Evolutionary conservation across 1,140 invertebrate species (phyloP).

Genomic region (Hydropsyche tenuis): DNA sequence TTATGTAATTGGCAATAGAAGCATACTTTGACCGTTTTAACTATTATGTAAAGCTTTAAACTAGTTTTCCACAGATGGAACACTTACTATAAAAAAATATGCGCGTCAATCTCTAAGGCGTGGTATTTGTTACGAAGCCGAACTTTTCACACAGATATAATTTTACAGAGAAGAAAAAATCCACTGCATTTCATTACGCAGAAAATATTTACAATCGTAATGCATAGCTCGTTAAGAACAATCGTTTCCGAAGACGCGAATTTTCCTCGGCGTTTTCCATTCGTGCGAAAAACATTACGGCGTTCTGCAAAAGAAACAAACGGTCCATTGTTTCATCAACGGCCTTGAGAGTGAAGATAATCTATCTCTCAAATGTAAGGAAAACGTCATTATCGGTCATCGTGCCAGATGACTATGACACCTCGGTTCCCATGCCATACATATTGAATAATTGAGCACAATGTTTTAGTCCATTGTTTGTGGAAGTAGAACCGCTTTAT

Average conservation of each 20-base stretch:
- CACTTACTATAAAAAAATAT: neutral
- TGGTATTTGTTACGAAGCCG: no score
- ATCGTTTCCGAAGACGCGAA: neutral
- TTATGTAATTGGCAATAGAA: constrained; percentile 2
- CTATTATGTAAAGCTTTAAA: constrained; percentile 35
- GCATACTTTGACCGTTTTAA: constrained; percentile 27
- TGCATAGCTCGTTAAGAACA: no score
- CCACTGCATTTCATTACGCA: no score
- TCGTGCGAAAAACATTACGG: neutral
- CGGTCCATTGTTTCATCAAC: neutral
- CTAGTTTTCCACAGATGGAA: constrained; percentile 30
- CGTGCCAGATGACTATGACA: neutral
- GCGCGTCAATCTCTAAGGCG: constrained; percentile 1
- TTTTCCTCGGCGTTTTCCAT: neutral
- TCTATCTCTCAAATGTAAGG: neutral
- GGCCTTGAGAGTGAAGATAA: constrained; percentile 16
- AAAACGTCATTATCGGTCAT: constrained; percentile 8
- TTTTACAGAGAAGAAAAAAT: no score
- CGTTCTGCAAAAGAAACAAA: neutral
- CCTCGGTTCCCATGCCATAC: neutral
- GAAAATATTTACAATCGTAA: no score
- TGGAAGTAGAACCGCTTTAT: no score
- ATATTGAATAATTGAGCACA: neutral
- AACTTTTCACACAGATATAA: no score
- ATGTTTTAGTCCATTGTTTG: no score